Evolutionary conservation across 1,140 invertebrate genomes (phyloP).

Genomic region (Colletes latitarsis): DNA sequence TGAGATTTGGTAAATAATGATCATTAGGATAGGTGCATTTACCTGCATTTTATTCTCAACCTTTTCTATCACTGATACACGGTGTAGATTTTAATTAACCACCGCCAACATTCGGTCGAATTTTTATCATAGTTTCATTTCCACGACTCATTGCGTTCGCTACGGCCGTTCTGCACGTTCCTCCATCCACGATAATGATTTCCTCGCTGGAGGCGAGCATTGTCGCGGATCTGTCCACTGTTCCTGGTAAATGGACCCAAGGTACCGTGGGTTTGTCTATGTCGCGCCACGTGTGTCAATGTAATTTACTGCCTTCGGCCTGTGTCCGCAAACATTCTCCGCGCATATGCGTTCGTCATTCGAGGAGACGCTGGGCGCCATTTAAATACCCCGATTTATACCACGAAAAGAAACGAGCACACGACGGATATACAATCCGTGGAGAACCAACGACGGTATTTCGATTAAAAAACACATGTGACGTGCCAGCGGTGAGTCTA

Average conservation of each 20-base stretch:
- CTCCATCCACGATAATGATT: neutral
- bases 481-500: too few relatives aligned
- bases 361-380: constrained; percentile 24
- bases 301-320: constrained; percentile 37
- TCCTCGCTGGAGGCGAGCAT: neutral
- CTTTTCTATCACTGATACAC: too few relatives aligned
- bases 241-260: constrained; percentile 21
- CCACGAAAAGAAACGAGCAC: neutral
- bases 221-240: neutral
- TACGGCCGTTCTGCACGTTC: neutral
- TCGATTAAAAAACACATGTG: neutral
- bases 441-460: neutral
- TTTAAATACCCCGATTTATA: constrained; percentile 39
- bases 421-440: neutral
- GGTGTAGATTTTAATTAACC: too few relatives aligned
- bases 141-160: neutral
- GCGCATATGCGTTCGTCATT: constrained; percentile 31
- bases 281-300: constrained; percentile 48
- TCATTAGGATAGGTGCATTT: too few relatives aligned
- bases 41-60: too few relatives aligned
- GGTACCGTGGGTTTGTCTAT: constrained; percentile 17
- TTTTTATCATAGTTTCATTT: neutral
- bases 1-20: too few relatives aligned
- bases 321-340: constrained; percentile 25
- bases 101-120: too few relatives aligned